phyloP scores from a whole-genome alignment of 2,888 invertebrate genomes.

The Mechanitis mazaeus region DNA sequence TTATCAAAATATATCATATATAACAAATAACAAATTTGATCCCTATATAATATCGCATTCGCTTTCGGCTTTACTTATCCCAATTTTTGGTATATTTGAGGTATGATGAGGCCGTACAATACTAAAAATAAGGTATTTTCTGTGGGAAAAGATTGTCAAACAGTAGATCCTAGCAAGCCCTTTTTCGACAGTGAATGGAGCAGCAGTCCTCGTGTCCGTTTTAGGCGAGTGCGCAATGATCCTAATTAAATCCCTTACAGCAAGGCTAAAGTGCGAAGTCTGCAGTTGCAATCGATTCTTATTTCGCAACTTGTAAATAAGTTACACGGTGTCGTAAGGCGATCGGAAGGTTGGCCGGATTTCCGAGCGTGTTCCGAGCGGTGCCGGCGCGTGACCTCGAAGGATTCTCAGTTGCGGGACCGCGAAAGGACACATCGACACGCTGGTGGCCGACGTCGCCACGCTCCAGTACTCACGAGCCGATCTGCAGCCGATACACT shows the following conservation, averaged over 20 bases:
- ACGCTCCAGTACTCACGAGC: constrained; percentile 27
- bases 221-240: constrained; percentile 72
- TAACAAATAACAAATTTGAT: no score
- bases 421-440: constrained; percentile 36
- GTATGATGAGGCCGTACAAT: no score
- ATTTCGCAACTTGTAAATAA: constrained; percentile 76
- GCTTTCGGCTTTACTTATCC: neutral
- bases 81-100: neutral
- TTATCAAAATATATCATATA: constrained; percentile 20
- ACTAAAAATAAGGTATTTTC: neutral
- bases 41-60: no score
- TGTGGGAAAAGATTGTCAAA: constrained; percentile 9
- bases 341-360: constrained; percentile 77
- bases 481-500: constrained; percentile 29
- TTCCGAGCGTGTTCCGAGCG: constrained; percentile 74
- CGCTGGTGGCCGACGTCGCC: constrained; percentile 18
- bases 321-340: constrained; percentile 74
- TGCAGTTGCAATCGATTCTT: constrained; percentile 75
- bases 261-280: constrained; percentile 74
- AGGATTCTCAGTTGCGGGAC: constrained; percentile 67
- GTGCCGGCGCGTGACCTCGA: constrained; percentile 61
- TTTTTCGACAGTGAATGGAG: constrained; percentile 55
- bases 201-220: constrained; percentile 74
- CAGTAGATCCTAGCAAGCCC: constrained; percentile 25
- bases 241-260: constrained; percentile 76